phyloP scores from a whole-genome alignment of 2,797 vertebrate genomes.

The Enteromius anoplus region DNA sequence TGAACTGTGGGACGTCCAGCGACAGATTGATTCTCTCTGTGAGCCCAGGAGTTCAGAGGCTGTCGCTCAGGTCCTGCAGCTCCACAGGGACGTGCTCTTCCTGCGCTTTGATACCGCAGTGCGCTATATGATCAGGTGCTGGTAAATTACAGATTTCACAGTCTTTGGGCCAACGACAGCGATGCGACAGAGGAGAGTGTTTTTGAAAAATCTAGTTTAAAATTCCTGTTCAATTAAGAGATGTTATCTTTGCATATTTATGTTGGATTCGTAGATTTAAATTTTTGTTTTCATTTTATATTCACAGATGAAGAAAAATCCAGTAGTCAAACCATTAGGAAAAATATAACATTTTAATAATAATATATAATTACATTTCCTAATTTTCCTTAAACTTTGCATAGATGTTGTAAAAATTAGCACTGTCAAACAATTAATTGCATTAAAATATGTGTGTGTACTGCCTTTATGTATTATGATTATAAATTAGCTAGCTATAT shows the following conservation, averaged over 20 bases:
- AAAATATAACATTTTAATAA: not conserved
- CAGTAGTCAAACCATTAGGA: not conserved
- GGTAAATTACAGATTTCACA: conserved; percentile 6
- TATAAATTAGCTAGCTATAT: no score
- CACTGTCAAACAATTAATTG: no score
- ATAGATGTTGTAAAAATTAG: not conserved
- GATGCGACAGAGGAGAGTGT: not conserved
- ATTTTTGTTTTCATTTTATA: not conserved
- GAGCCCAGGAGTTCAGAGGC: conserved; percentile 68
- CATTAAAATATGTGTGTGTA: no score
- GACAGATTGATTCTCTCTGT: conserved; percentile 72
- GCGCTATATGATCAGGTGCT: conserved; percentile 71
- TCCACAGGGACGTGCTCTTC: conserved; percentile 74
- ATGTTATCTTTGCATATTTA: not conserved
- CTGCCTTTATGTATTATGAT: no score
- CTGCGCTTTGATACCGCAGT: conserved; percentile 75
- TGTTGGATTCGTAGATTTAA: not conserved
- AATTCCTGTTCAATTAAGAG: not conserved
- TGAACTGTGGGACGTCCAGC: conserved; percentile 77
- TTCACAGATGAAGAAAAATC: not conserved
- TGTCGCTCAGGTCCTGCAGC: conserved; percentile 68
- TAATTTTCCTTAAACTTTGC: not conserved
- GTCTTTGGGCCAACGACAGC: not conserved
- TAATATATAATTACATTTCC: not conserved
- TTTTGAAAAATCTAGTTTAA: not conserved